Evolutionary conservation across 2,113 vertebrate genomes (phyloP).

Genomic region (Colossoma macropomum): DNA sequence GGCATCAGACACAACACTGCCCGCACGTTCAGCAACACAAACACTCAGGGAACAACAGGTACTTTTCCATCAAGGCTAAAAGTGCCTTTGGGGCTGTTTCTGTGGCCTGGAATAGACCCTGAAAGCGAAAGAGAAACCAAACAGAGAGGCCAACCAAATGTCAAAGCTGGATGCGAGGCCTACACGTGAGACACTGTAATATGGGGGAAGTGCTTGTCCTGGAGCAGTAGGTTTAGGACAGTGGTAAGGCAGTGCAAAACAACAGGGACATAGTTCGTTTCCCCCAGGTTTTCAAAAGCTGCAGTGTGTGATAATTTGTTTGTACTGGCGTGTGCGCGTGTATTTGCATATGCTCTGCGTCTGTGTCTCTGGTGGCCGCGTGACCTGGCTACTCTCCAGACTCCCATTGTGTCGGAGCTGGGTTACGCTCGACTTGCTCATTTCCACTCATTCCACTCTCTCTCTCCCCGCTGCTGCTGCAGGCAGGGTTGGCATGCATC

Average conservation of each 20-base stretch:
- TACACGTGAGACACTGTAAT: background rate
- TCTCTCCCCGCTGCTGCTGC: slow-evolving; percentile 30
- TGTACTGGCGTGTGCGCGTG: slow-evolving; percentile 8
- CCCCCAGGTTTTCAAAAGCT: background rate
- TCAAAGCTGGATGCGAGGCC: background rate
- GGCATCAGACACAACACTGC: slow-evolving; percentile 26
- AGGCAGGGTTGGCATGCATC: slow-evolving; percentile 39
- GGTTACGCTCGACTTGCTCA: slow-evolving; percentile 34
- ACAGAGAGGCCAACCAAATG: background rate
- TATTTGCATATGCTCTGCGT: slow-evolving; percentile 60
- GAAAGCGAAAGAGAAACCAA: slow-evolving; percentile 41
- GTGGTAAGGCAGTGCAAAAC: background rate
- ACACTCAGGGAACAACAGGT: slow-evolving; percentile 36
- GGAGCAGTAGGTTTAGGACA: background rate
- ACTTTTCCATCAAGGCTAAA: slow-evolving; percentile 38
- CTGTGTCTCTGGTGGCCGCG: slow-evolving; percentile 63
- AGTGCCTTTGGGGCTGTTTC: slow-evolving; percentile 2
- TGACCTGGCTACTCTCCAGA: slow-evolving; percentile 69
- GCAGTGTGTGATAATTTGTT: slow-evolving; percentile 21
- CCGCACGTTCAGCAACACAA: slow-evolving; percentile 33
- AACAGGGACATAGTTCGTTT: background rate
- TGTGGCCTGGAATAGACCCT: slow-evolving; percentile 31
- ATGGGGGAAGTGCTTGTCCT: background rate
- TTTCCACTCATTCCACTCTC: slow-evolving; percentile 42
- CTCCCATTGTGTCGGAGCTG: slow-evolving; percentile 48